Conservation (phyloP, 2,113 vertebrate genomes). For the Bos indicus region DNA sequence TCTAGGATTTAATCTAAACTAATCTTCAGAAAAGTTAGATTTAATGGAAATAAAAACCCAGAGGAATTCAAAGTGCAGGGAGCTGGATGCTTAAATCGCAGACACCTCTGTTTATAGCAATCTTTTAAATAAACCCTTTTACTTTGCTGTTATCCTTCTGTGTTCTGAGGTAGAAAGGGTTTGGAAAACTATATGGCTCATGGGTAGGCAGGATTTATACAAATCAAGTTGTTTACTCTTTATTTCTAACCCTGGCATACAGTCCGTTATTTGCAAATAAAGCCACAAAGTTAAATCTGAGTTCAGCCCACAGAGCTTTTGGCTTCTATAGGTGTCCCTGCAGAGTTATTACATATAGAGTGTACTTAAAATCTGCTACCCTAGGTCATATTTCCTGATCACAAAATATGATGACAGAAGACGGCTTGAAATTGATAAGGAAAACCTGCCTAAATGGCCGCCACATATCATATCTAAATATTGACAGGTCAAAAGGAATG, state of each 20-base stretch:
- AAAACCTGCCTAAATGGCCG: not conserved
- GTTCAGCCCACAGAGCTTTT: not conserved
- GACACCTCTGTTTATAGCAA: slow-evolving; percentile 32
- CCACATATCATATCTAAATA: not conserved
- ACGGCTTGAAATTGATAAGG: not conserved
- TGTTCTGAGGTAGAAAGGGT: slow-evolving; percentile 46
- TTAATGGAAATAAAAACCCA: slow-evolving; percentile 69
- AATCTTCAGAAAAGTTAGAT: slow-evolving; percentile 72
- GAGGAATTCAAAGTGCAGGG: slow-evolving; percentile 57
- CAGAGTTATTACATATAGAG: not conserved
- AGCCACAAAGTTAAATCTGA: not conserved
- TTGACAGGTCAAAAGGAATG: not conserved
- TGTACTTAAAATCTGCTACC: not conserved
- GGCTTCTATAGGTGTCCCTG: not conserved
- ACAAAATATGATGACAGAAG: not conserved
- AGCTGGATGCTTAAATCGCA: slow-evolving; percentile 37
- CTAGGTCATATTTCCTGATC: not conserved
- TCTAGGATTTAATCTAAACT: slow-evolving; percentile 65
- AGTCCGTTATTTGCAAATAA: not conserved
- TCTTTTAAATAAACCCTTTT: slow-evolving; percentile 64
- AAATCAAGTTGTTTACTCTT: slow-evolving; percentile 44
- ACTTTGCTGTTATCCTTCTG: slow-evolving; percentile 43
- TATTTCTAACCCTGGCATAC: not conserved
- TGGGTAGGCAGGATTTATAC: not conserved
- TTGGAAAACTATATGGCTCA: slow-evolving; percentile 41